Evolutionary conservation across 2,113 vertebrate species (phyloP), one percentile per base, ranked within the genome.

Genomic region (Athene noctua): DNA sequence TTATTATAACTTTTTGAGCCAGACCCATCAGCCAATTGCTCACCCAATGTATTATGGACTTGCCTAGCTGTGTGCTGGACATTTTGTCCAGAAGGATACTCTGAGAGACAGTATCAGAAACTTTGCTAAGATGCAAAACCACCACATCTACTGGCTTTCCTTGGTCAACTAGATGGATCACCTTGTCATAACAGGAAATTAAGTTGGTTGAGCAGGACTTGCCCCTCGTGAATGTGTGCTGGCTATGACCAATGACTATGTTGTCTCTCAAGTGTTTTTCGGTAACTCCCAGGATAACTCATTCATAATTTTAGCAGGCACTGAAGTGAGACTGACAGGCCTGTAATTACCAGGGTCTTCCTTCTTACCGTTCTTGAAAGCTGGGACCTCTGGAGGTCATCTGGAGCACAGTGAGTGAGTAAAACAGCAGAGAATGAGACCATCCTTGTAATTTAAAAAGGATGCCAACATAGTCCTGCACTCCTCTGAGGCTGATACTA

Each of bases 11-110:
- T 13, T 26, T 49, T 68, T 42, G 5, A 67, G 26, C 17, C 10
- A 1, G 1, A 49, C 4, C 4, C 8, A 2, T 22, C 19, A 51
- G 18, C 16, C 27, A 52, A 1, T 27, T 51, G 32, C 17, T 84
- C 40, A 42, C 17, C 16, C 26, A 47, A 10, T 0, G 1, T 38
- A 13, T 58, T 38, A 58, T 8, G 15, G 15, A 38, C 58, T 65
- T 74, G 3, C 7, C 70, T 65, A 74, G 17, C 27, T 46, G 10
- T 32, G 17, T 38, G 27, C 29, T 40, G 40, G 38, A 29, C 29
- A 38, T 71, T 66, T 66, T 77, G 61, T 30, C 52, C 19, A 67
- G 83, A 55, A 40, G 19, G 23, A 63, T 34, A 16, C 66, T 29
- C 16, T 68, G 10, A 63, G 15, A 40, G 15, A 38, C 7, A 44